Evolutionary conservation across 2,797 vertebrate species (phyloP).

Genomic region (Intellagama lesueurii): DNA sequence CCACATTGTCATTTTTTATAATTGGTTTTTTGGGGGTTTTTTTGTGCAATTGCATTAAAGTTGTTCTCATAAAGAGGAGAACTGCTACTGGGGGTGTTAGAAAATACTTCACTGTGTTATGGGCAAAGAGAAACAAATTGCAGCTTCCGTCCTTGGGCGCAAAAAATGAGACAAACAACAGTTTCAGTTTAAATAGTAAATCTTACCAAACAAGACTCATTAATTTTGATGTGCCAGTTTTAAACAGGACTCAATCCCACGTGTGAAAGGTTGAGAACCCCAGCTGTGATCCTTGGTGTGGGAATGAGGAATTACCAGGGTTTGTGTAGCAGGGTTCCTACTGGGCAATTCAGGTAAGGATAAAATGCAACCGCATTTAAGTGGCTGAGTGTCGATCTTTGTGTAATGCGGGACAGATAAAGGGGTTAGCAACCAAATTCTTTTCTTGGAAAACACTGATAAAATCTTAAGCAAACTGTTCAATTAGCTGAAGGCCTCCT

Average conservation of each 20-base stretch:
- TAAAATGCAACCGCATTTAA: constrained; percentile 12
- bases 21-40: no score
- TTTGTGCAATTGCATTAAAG: no score
- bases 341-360: background rate
- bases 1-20: no score
- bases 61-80: no score
- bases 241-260: background rate
- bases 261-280: background rate
- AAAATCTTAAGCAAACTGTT: constrained; percentile 55
- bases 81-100: no score
- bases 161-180: no score
- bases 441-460: constrained; percentile 38
- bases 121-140: no score
- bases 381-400: constrained; percentile 42
- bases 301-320: background rate
- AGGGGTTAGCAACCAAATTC: constrained; percentile 53
- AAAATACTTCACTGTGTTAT: no score
- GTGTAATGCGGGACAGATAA: constrained; percentile 49
- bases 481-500: constrained; percentile 41
- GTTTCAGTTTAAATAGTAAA: no score
- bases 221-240: no score
- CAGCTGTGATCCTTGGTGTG: background rate
- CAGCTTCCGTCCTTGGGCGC: no score
- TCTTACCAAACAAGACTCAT: no score
- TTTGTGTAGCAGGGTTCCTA: background rate